These are phyloP conservation scores for Cheilosia urbana DNA, from an alignment of 2,888 invertebrate species.

Conservation along the genomic window DNA sequence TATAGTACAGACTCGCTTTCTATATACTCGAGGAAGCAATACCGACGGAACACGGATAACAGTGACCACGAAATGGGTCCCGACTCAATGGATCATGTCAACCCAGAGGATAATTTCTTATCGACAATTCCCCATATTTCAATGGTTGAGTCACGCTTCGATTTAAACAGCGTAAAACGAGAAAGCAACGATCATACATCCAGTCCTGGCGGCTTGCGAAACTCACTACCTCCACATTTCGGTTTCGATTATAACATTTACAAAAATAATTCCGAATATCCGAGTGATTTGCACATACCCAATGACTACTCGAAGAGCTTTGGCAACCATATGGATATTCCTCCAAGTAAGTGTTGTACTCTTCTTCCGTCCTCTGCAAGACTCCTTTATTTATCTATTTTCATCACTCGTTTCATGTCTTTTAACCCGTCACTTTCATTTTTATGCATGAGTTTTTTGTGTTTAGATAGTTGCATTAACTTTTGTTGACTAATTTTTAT, in stretches of 20 bases:
- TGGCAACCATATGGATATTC: slow-evolving; percentile 84
- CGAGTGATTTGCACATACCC: slow-evolving; percentile 82
- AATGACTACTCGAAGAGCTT: slow-evolving; percentile 83
- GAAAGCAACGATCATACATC: slow-evolving; percentile 80
- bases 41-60: slow-evolving; percentile 79
- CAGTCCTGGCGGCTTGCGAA: slow-evolving; percentile 78
- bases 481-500: not conserved
- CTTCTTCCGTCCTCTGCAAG: slow-evolving; percentile 4
- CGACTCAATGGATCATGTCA: slow-evolving; percentile 81
- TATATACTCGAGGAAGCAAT: slow-evolving; percentile 82
- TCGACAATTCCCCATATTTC: slow-evolving; percentile 83
- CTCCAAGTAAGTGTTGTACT: slow-evolving; percentile 81
- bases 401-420: slow-evolving; percentile 16
- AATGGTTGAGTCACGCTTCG: slow-evolving; percentile 82
- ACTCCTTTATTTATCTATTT: slow-evolving; percentile 18
- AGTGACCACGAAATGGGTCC: slow-evolving; percentile 78
- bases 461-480: not conserved
- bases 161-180: slow-evolving; percentile 82
- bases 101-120: slow-evolving; percentile 82
- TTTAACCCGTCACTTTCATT: slow-evolving; percentile 5
- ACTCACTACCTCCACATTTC: slow-evolving; percentile 79
- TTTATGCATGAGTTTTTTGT: not conserved
- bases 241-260: slow-evolving; percentile 82
- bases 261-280: slow-evolving; percentile 81
- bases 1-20: slow-evolving; percentile 81